phyloP scores from a whole-genome alignment of 35 echinoderm and acorn worm species.

The Hemicentrotus pulcherrimus region DNA sequence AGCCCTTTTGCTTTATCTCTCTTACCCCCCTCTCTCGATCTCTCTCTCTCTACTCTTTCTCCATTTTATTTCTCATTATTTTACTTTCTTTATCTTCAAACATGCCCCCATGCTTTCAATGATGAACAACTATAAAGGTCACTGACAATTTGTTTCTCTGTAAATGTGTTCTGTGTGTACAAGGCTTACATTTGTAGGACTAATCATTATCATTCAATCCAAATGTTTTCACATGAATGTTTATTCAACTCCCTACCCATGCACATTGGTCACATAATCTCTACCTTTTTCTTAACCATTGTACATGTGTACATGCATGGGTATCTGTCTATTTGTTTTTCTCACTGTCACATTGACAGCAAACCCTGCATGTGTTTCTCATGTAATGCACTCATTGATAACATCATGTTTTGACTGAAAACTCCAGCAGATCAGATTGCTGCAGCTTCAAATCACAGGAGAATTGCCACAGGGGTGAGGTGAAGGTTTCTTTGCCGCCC shows the following conservation, averaged over 20 bases:
- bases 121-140: no score
- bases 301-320: background rate
- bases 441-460: background rate
- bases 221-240: background rate
- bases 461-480: background rate
- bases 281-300: no score
- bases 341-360: background rate
- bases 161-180: background rate
- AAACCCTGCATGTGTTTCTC: background rate
- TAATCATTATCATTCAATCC: background rate
- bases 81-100: no score
- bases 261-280: background rate
- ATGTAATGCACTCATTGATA: background rate
- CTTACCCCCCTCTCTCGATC: no score
- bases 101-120: no score
- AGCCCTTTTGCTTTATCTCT: no score
- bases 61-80: no score
- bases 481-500: background rate
- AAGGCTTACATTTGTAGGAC: background rate
- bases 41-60: no score
- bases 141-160: no score
- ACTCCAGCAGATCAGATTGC: background rate
- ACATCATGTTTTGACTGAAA: constrained; percentile 19
- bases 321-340: background rate
- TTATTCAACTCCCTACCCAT: background rate